Evolutionary conservation across 2,888 invertebrate genomes (phyloP).

Genomic region (Macrosoma leucophasiata): DNA sequence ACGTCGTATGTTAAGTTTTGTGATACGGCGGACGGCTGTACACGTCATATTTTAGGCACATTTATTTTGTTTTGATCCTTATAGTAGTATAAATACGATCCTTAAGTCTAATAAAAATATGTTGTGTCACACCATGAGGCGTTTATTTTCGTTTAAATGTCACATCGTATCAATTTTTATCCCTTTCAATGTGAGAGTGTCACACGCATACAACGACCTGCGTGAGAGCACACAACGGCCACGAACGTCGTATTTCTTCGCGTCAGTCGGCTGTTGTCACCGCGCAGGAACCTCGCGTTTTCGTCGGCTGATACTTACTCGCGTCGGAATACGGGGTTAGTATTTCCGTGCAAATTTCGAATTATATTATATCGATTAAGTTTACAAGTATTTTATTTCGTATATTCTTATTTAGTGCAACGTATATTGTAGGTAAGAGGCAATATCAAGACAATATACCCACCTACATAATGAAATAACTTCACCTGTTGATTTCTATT

Average conservation of each 20-base stretch:
- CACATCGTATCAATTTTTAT: slow-evolving; percentile 12
- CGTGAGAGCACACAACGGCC: slow-evolving; percentile 13
- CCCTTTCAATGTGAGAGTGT: slow-evolving; percentile 14
- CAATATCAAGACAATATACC: slow-evolving; percentile 7
- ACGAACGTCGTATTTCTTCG: slow-evolving; percentile 14
- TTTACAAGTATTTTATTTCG: slow-evolving; percentile 7
- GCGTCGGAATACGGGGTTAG: slow-evolving; percentile 8
- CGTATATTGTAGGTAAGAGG: slow-evolving; percentile 2
- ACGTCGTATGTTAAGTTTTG: too few species aligned
- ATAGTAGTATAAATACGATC: too few species aligned
- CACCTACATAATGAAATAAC: slow-evolving; percentile 6
- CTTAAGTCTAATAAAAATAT: too few species aligned
- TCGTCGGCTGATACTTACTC: slow-evolving; percentile 11
- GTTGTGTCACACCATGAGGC: slow-evolving; percentile 4
- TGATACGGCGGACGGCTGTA: too few species aligned
- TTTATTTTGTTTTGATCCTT: too few species aligned
- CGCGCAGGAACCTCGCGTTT: slow-evolving; percentile 7
- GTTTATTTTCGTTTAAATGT: slow-evolving; percentile 9
- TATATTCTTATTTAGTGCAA: slow-evolving; percentile 3
- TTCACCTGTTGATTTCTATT: slow-evolving; percentile 5
- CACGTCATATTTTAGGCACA: too few species aligned
- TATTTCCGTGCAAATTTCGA: slow-evolving; percentile 12
- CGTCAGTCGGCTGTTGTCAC: slow-evolving; percentile 13
- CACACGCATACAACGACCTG: slow-evolving; percentile 11
- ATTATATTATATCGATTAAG: slow-evolving; percentile 7